Percentiles rank a stretch among this genome's conserved stretches.
phyloP scores from a whole-genome alignment of 2,113 vertebrate genomes.

The Echinops telfairi region DNA sequence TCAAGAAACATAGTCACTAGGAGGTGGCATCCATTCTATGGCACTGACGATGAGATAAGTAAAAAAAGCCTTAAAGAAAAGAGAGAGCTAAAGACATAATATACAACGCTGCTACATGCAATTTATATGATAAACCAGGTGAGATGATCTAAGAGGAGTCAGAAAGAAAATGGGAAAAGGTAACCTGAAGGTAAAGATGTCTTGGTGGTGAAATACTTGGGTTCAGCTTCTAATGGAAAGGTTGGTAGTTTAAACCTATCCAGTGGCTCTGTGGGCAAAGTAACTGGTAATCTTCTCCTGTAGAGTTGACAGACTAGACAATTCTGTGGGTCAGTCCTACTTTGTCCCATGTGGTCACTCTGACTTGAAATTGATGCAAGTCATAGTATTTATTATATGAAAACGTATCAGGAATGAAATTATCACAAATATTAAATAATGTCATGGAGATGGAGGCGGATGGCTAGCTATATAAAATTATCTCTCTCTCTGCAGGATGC shows the following conservation, averaged over 20 bases:
- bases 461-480: background rate
- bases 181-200: background rate
- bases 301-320: background rate
- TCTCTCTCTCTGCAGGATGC: background rate
- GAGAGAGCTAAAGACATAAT: background rate
- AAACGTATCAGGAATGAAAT: background rate
- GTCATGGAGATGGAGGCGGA: background rate
- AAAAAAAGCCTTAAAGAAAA: too few species aligned
- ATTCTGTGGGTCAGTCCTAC: background rate
- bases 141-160: background rate
- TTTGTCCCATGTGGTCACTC: background rate
- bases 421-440: background rate
- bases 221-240: background rate
- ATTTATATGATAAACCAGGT: background rate
- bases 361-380: background rate
- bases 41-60: too few species aligned
- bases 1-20: too few species aligned
- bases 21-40: too few species aligned
- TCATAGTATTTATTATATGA: background rate
- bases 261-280: background rate
- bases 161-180: background rate
- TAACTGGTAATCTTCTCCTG: background rate
- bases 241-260: background rate
- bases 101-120: background rate
- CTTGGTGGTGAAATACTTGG: background rate